These are phyloP conservation scores for Sinella curviseta DNA, from an alignment of 1,140 invertebrate genomes.

Conservation along the genomic window DNA sequence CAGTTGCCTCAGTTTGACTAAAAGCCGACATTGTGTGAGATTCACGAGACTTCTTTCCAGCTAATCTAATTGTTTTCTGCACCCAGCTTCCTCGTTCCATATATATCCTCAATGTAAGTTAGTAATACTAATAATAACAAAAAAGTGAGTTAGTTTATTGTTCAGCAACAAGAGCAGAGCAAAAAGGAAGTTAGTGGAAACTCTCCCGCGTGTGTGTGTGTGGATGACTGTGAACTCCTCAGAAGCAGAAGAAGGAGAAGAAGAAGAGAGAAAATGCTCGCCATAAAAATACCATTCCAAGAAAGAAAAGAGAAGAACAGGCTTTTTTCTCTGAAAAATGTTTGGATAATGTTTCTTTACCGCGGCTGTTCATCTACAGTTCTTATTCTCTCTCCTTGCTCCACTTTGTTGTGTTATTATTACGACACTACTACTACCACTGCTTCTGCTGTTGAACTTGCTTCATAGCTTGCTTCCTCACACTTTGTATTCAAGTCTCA, in stretches of 20 bases:
- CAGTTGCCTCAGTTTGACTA: not conserved
- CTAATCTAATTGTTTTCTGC: not conserved
- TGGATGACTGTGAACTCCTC: too few relatives aligned
- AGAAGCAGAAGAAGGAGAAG: not conserved
- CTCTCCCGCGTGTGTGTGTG: too few relatives aligned
- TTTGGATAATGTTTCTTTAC: too few relatives aligned
- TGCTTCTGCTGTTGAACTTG: not conserved
- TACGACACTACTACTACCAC: too few relatives aligned
- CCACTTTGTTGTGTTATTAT: too few relatives aligned
- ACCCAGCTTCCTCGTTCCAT: not conserved
- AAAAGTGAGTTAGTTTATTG: not conserved
- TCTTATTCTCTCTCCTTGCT: too few relatives aligned
- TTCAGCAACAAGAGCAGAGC: not conserved
- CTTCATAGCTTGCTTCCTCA: too few relatives aligned
- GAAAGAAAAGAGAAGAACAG: too few relatives aligned
- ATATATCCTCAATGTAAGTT: not conserved
- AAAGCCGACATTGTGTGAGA: not conserved
- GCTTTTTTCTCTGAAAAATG: too few relatives aligned
- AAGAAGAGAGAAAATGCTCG: not conserved
- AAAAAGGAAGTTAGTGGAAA: not conserved
- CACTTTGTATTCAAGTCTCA: not conserved
- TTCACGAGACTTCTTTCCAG: not conserved
- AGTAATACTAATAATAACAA: not conserved
- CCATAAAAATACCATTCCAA: too few relatives aligned
- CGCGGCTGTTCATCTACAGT: too few relatives aligned